Evolutionary conservation across 2,113 vertebrate species (phyloP), one percentile per base, ranked within the genome.

Genomic region (Alces alces): DNA sequence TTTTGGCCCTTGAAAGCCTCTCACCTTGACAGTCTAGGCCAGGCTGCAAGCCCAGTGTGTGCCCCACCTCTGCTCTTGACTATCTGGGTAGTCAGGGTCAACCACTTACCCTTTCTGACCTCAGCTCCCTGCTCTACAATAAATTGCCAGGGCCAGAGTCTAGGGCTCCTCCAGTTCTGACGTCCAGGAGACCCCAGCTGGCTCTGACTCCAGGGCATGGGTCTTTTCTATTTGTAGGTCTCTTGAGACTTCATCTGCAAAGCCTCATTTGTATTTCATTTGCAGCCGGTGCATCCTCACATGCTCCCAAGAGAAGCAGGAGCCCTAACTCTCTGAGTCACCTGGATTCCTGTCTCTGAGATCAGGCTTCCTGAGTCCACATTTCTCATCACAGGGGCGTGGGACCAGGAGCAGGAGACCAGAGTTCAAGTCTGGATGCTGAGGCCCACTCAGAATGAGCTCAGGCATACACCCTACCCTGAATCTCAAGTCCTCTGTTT

Each of bases 11-110:
- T 83, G 82, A n/a, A 21, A 91, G 54, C 7, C 55, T 70, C 55
- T 64, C 39, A 14, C n/a, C 61, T 47, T 5, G 50, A 58, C 14
- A 17, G 1, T 21, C 39, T 0, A 27, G n/a, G 0, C 4, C 7
- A 2, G 70, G 79, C 58, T 73, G 4, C 66, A 47, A 36, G 50
- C 21, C 93, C 9, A 0, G 8, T 5, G 15, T 17, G 19, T 52
- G 3, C 25, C 64, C 33, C 39, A 10, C 30, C 14, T n/a, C 83
- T 85, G 84, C 30, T 27, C 12, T 16, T 0, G 0, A 3, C n/a
- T 9, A 4, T 86, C 47, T 1, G 0, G 14, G 2, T 58, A 73
- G n/a, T 15, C 84, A 21, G 0, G 52, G 13, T 12, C 23, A 52
- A 11, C 45, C 36, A 61, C 45, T 73, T 16, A 43, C 6, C 17